Conservation (phyloP, 2,888 invertebrate species). For the Lasioglossum lativentre region DNA sequence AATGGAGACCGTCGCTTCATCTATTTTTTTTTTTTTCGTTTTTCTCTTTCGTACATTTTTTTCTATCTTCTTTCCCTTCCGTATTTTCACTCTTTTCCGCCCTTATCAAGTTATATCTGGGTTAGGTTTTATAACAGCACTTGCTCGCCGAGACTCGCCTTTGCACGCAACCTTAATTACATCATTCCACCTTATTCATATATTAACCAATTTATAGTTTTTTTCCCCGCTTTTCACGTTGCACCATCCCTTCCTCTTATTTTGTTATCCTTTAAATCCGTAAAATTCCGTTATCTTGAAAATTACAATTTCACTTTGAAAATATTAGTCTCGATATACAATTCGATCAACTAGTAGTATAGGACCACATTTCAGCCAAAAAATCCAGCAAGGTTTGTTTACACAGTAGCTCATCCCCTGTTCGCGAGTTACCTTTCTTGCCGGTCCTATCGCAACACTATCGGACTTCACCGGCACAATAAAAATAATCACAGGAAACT, state of each 20-base stretch:
- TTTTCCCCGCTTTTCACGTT: neutral
- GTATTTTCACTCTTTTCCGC: neutral
- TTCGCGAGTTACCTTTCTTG: neutral
- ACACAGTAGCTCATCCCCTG: neutral
- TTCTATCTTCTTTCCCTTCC: neutral
- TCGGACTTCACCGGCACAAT: neutral
- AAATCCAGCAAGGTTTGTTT: neutral
- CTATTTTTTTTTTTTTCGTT: neutral
- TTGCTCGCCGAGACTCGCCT: neutral
- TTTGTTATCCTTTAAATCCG: neutral
- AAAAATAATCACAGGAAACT: neutral
- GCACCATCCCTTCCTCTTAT: neutral
- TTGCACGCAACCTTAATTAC: slow-evolving; percentile 11
- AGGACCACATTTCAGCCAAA: neutral
- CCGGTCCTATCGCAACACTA: neutral
- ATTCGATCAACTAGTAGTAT: neutral
- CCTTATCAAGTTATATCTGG: slow-evolving; percentile 10
- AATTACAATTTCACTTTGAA: neutral
- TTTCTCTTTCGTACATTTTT: neutral
- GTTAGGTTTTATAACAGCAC: slow-evolving; percentile 2
- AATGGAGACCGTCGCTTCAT: neutral
- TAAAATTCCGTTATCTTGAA: neutral
- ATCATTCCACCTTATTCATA: neutral
- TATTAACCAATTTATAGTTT: neutral
- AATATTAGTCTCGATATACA: neutral